Evolutionary conservation across 1,140 invertebrate genomes (phyloP).

Genomic region (Pseudomyrmex dendroicus): DNA sequence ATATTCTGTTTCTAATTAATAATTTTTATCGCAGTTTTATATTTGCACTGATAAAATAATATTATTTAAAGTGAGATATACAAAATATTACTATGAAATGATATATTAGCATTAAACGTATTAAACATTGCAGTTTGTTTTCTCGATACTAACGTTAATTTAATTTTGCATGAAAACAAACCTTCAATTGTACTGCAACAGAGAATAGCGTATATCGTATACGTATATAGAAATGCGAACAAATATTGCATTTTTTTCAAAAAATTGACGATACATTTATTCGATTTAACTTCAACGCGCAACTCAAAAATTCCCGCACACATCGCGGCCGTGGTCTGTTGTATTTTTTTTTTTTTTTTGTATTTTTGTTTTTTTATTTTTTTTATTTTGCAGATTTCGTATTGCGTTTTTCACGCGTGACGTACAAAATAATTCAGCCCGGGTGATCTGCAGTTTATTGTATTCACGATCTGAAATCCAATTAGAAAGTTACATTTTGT

Average conservation of each 20-base stretch:
- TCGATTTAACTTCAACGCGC: conserved; percentile 33
- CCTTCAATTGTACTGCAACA: conserved; percentile 40
- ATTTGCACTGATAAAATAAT: conserved; percentile 8
- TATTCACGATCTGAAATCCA: conserved; percentile 63
- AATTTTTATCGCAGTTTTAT: too few relatives aligned
- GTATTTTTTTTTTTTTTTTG: too few relatives aligned
- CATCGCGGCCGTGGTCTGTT: too few relatives aligned
- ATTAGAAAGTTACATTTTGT: conserved; percentile 74
- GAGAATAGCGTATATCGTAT: neutral
- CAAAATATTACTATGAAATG: neutral
- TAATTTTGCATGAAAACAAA: conserved; percentile 53
- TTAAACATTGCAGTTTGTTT: conserved; percentile 54
- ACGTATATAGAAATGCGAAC: conserved; percentile 12
- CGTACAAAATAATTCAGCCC: conserved; percentile 49
- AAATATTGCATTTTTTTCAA: conserved; percentile 26
- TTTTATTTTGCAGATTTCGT: too few relatives aligned
- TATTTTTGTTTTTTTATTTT: too few relatives aligned
- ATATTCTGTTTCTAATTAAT: too few relatives aligned
- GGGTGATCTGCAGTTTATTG: conserved; percentile 45
- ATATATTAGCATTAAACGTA: conserved; percentile 29
- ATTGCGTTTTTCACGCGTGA: conserved; percentile 10
- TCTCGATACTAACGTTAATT: conserved; percentile 45
- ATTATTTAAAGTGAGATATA: conserved; percentile 12
- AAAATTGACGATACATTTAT: conserved; percentile 40
- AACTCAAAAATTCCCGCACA: neutral